phyloP scores from a whole-genome alignment of 2,113 vertebrate genomes.

The Eptesicus fuscus region DNA sequence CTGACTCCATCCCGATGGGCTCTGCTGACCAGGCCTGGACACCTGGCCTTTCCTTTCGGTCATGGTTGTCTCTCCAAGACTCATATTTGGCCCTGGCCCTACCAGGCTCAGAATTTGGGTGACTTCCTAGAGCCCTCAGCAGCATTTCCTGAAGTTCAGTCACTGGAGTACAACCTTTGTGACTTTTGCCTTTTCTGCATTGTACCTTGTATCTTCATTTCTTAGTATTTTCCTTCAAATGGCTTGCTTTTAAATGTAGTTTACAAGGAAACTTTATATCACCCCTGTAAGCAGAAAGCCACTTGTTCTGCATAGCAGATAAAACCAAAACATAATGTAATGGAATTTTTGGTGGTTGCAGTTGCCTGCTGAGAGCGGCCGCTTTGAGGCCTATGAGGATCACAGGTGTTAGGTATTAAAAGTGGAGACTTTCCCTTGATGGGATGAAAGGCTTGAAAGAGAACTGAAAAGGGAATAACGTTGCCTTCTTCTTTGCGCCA shows the following conservation, averaged over 20 bases:
- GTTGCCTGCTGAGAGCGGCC: neutral
- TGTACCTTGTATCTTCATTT: neutral
- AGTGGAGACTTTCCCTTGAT: neutral
- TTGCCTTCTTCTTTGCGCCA: neutral
- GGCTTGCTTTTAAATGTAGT: neutral
- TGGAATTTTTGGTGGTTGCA: neutral
- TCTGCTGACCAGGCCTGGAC: neutral
- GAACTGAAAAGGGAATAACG: neutral
- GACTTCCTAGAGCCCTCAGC: neutral
- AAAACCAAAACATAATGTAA: neutral
- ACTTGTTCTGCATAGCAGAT: neutral
- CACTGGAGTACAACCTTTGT: neutral
- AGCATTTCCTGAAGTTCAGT: neutral
- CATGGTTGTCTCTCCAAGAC: neutral
- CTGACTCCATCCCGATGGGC: neutral
- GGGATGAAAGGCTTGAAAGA: neutral
- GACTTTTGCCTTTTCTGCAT: neutral
- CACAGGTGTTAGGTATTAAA: neutral
- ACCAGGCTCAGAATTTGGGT: neutral
- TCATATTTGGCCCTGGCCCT: neutral
- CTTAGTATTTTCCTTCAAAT: constrained; percentile 2
- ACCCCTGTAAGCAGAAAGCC: neutral
- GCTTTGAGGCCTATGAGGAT: neutral
- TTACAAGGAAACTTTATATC: neutral
- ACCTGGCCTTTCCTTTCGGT: neutral